Conservation (phyloP, 2,888 invertebrate genomes). For the Tiliacea aurago region DNA sequence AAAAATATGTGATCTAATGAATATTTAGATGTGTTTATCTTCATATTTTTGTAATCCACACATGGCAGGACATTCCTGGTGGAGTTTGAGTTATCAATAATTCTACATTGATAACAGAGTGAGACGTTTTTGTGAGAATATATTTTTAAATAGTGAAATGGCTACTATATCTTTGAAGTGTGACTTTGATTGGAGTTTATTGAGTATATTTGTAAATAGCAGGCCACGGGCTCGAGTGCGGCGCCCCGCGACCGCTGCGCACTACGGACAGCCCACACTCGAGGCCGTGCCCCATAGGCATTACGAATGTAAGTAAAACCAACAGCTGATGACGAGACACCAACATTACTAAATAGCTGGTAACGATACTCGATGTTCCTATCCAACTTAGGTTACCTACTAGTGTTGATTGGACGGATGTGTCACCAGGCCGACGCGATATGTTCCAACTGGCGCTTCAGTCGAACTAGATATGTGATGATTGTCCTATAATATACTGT, state of each 20-base stretch:
- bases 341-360: slow-evolving; percentile 42
- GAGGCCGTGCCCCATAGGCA: slow-evolving; percentile 21
- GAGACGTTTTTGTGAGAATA: slow-evolving; percentile 33
- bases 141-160: slow-evolving; percentile 43
- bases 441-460: slow-evolving; percentile 26
- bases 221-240: slow-evolving; percentile 50
- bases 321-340: slow-evolving; percentile 33
- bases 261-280: slow-evolving; percentile 18
- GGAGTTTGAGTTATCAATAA: slow-evolving; percentile 21
- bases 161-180: slow-evolving; percentile 37
- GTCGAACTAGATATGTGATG: slow-evolving; percentile 22
- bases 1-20: slow-evolving; percentile 37
- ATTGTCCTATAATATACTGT: slow-evolving; percentile 26
- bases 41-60: slow-evolving; percentile 46
- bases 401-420: slow-evolving; percentile 57
- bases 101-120: slow-evolving; percentile 33
- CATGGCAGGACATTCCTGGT: slow-evolving; percentile 52
- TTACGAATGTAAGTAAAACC: slow-evolving; percentile 55
- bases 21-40: slow-evolving; percentile 40
- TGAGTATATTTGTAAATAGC: slow-evolving; percentile 53
- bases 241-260: background rate
- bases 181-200: slow-evolving; percentile 42
- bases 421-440: slow-evolving; percentile 47
- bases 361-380: slow-evolving; percentile 57
- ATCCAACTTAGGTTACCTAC: slow-evolving; percentile 52